Evolutionary conservation across 1,140 invertebrate species (phyloP).

Genomic region (Drosophila mojavensis): DNA sequence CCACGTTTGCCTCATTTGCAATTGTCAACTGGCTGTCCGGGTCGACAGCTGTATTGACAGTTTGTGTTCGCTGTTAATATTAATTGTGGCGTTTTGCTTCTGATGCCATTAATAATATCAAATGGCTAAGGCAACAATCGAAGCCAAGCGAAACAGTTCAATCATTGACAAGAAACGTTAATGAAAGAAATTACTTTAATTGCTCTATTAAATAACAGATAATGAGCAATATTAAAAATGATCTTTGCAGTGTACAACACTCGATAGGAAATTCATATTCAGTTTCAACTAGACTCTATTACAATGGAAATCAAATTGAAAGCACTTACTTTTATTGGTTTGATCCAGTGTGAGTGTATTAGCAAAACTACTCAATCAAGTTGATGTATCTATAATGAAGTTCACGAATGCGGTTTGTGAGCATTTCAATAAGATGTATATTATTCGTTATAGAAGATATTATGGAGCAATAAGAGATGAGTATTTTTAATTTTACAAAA

Average conservation of each 20-base stretch:
- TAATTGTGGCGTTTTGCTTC: slow-evolving; percentile 68
- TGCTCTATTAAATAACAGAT: too few relatives aligned
- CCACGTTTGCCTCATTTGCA: slow-evolving; percentile 56
- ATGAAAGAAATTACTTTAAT: too few relatives aligned
- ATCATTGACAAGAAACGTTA: too few relatives aligned
- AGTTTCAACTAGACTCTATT: too few relatives aligned
- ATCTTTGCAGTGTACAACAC: too few relatives aligned
- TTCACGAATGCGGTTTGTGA: slow-evolving; percentile 24
- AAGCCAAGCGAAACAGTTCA: background rate
- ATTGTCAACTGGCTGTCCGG: slow-evolving; percentile 72
- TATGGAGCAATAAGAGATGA: background rate
- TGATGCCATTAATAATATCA: slow-evolving; percentile 39
- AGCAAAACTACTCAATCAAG: too few relatives aligned
- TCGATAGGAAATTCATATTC: too few relatives aligned
- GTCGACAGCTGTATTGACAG: slow-evolving; percentile 74
- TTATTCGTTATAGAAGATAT: slow-evolving; percentile 11
- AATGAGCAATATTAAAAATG: too few relatives aligned
- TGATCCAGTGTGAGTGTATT: background rate
- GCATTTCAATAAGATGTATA: slow-evolving; percentile 9
- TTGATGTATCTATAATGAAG: slow-evolving; percentile 1
- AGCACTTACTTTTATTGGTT: too few relatives aligned
- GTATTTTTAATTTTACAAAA: too few relatives aligned
- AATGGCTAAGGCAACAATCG: background rate
- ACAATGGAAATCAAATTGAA: too few relatives aligned
- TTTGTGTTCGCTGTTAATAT: slow-evolving; percentile 73